These are phyloP conservation scores for Thecophora atra DNA, from an alignment of 2,888 invertebrate species.

Conservation along the genomic window DNA sequence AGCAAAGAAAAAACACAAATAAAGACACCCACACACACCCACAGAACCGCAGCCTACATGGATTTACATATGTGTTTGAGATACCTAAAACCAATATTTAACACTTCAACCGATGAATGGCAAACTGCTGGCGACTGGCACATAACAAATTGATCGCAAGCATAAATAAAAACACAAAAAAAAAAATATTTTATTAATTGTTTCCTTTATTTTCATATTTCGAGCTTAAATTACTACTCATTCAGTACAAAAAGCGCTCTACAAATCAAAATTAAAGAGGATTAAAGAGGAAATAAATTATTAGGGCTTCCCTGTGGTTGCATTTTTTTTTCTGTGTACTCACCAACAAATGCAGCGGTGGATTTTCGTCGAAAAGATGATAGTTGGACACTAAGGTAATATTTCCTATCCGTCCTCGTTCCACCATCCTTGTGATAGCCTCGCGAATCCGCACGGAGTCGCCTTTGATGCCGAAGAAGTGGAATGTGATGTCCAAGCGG, in stretches of 20 bases:
- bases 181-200: no score
- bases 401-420: conserved; percentile 71
- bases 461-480: conserved; percentile 66
- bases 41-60: no score
- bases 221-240: no score
- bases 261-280: no score
- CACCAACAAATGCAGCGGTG: conserved; percentile 76
- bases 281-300: no score
- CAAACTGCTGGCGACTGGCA: no score
- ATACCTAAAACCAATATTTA: conserved; percentile 3
- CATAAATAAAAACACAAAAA: no score
- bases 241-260: no score
- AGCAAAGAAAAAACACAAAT: conserved; percentile 4
- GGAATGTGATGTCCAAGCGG: conserved; percentile 68
- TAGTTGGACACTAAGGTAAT: conserved; percentile 73
- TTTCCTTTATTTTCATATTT: no score
- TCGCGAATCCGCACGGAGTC: conserved; percentile 63
- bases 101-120: neutral
- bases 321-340: conserved; percentile 50
- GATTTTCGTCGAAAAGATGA: conserved; percentile 77
- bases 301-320: no score
- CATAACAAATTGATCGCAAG: no score
- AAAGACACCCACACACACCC: neutral
- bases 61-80: conserved; percentile 6
- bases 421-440: conserved; percentile 71